These are phyloP conservation scores for Siphlonurus alternatus DNA, from an alignment of 2,888 invertebrate species.

Conservation along the genomic window DNA sequence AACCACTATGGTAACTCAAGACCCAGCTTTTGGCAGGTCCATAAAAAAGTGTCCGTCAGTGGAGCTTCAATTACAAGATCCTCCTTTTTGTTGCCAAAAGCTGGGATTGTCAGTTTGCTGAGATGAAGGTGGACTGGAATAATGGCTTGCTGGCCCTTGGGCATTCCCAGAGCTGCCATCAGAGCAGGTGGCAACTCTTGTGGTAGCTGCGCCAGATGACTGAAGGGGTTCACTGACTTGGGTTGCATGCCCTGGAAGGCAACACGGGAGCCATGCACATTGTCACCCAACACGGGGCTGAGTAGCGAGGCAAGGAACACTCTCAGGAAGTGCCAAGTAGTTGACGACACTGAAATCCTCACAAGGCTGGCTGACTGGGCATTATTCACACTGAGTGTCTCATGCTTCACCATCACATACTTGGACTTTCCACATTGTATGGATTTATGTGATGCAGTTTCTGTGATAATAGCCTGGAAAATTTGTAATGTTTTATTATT, in stretches of 20 bases:
- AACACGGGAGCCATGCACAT: conserved; percentile 22
- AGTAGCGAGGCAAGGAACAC: conserved; percentile 24
- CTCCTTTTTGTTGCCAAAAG: conserved; percentile 13
- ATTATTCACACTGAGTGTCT: too few relatives aligned
- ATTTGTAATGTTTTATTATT: too few relatives aligned
- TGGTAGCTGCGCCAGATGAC: conserved; percentile 16
- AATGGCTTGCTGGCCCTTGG: conserved; percentile 15
- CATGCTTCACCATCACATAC: too few relatives aligned
- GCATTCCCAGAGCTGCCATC: conserved; percentile 16
- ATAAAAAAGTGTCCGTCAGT: conserved; percentile 20
- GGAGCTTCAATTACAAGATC: conserved; percentile 23
- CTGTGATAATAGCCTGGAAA: too few relatives aligned
- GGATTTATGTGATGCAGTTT: too few relatives aligned
- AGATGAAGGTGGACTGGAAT: conserved; percentile 25
- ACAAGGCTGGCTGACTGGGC: conserved; percentile 22
- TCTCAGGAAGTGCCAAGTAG: conserved; percentile 23
- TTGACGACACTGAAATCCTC: conserved; percentile 21
- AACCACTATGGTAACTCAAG: too few relatives aligned
- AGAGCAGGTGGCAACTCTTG: conserved; percentile 12
- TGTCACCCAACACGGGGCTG: conserved; percentile 27
- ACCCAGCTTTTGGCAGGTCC: conserved; percentile 22
- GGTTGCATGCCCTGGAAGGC: conserved; percentile 21
- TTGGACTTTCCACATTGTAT: too few relatives aligned
- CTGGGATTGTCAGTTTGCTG: conserved; percentile 18
- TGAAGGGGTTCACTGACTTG: conserved; percentile 21